Evolutionary conservation across 1,140 invertebrate species (phyloP).

Genomic region (Rhagoletis zephyria): DNA sequence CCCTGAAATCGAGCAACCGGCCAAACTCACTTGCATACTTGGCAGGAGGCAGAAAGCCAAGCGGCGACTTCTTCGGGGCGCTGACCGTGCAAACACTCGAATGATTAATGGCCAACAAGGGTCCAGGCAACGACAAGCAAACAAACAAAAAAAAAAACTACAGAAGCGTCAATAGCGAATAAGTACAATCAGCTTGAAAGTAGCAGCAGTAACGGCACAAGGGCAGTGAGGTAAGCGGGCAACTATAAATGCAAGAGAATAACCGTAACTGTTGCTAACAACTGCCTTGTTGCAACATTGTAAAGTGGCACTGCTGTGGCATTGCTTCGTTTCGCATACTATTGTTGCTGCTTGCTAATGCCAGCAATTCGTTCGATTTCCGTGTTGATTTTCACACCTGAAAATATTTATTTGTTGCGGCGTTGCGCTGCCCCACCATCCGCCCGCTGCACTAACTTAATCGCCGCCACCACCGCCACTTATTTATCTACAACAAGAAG

Average conservation of each 20-base stretch:
- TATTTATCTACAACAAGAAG: neutral
- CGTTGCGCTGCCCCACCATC: neutral
- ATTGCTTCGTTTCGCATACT: neutral
- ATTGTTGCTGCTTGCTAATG: slow-evolving; percentile 1
- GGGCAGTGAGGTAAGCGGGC: neutral
- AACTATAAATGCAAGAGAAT: neutral
- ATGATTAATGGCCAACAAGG: slow-evolving; percentile 54
- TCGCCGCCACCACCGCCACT: neutral
- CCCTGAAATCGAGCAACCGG: neutral
- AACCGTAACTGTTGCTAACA: slow-evolving; percentile 47
- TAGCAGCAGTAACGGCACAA: slow-evolving; percentile 17
- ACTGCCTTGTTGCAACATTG: slow-evolving; percentile 42
- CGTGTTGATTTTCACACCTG: slow-evolving; percentile 54
- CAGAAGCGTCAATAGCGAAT: neutral
- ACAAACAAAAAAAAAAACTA: slow-evolving; percentile 10
- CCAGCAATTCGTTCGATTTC: slow-evolving; percentile 49
- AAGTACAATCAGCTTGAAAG: slow-evolving; percentile 30
- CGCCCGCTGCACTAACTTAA: neutral
- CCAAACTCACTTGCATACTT: neutral
- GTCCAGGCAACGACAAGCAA: slow-evolving; percentile 24
- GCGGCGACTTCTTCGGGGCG: slow-evolving; percentile 34
- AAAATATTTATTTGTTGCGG: slow-evolving; percentile 49
- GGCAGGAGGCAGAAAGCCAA: neutral
- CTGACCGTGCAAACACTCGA: slow-evolving; percentile 38
- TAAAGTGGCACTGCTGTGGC: slow-evolving; percentile 18